Conservation (phyloP, 2,888 invertebrate species). For the Heliconius aoede region DNA sequence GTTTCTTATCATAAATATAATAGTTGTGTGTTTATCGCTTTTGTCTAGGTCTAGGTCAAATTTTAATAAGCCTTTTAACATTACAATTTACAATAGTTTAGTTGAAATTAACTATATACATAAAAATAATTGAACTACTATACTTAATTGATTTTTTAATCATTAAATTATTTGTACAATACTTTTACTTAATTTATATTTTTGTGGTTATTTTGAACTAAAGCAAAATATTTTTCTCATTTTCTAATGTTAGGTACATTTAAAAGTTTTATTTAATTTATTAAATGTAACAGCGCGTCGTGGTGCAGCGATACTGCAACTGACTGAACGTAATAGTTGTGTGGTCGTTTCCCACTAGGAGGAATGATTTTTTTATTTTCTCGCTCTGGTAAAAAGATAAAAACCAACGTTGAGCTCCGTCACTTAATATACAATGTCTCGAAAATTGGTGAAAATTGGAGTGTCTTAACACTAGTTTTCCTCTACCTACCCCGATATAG, state of each 20-base stretch:
- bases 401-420: not conserved
- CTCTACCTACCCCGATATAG: too few species aligned
- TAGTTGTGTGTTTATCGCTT: slow-evolving; percentile 37
- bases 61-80: slow-evolving; percentile 37
- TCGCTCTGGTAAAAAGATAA: not conserved
- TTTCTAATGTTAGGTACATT: not conserved
- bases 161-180: not conserved
- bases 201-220: not conserved
- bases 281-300: not conserved
- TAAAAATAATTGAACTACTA: not conserved
- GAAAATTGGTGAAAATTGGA: not conserved
- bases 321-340: not conserved
- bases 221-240: not conserved
- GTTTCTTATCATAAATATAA: slow-evolving; percentile 33
- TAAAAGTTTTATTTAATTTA: not conserved
- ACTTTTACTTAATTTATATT: not conserved
- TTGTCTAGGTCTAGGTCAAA: slow-evolving; percentile 41
- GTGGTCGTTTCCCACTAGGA: not conserved
- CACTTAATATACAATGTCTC: not conserved
- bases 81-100: slow-evolving; percentile 29
- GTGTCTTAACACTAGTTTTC: not conserved
- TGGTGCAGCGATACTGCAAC: not conserved
- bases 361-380: not conserved
- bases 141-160: not conserved
- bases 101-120: slow-evolving; percentile 11